Evolutionary conservation across 2,113 vertebrate species (phyloP).

Genomic region (Carassius carassius): DNA sequence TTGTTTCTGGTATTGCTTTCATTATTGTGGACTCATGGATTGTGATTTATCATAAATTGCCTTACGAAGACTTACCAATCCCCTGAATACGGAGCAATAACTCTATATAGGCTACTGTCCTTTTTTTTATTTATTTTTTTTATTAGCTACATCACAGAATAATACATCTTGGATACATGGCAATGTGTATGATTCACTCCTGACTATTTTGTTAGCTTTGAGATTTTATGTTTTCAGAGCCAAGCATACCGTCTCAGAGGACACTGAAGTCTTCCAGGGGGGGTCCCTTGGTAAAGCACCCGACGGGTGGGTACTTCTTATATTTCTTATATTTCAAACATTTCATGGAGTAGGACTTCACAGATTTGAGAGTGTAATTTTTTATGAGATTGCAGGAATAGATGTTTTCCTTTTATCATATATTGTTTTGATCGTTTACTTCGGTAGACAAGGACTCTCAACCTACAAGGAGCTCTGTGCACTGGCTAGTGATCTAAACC

Average conservation of each 20-base stretch:
- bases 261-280: constrained; percentile 94
- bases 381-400: neutral
- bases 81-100: neutral
- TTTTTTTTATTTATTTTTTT: neutral
- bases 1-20: neutral
- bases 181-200: neutral
- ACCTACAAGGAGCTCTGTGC: constrained; percentile 99
- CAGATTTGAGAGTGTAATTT: neutral
- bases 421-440: neutral
- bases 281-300: constrained; percentile 91
- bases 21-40: neutral
- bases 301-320: constrained; percentile 83
- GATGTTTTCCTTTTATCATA: neutral
- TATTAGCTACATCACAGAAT: neutral
- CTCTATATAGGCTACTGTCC: neutral
- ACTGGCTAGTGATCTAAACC: constrained; percentile 95
- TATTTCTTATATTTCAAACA: neutral
- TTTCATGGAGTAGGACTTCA: neutral
- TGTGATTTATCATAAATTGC: neutral
- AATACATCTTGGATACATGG: neutral
- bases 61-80: neutral
- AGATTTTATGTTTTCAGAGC: constrained; percentile 69
- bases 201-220: neutral
- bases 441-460: constrained; percentile 87
- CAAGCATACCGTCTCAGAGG: constrained; percentile 88